These are phyloP conservation scores for Norana najaformis DNA, from an alignment of 2,888 invertebrate genomes.

Conservation along the genomic window DNA sequence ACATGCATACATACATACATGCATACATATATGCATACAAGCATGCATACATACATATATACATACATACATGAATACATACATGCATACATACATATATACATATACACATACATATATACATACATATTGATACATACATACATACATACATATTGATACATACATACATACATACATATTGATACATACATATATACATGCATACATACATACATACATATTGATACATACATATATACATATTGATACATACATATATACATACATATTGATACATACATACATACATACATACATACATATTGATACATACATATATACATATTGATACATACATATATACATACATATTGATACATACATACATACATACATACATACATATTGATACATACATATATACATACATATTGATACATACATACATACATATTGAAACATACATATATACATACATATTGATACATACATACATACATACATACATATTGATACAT, in stretches of 20 bases:
- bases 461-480: background rate
- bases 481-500: background rate
- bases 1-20: conserved; percentile 6
- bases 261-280: conserved; percentile 29
- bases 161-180: background rate
- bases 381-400: too few relatives aligned
- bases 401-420: conserved; percentile 8
- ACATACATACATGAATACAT: conserved; percentile 17
- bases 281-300: conserved; percentile 26
- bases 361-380: too few relatives aligned
- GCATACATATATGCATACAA: conserved; percentile 18
- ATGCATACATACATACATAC: conserved; percentile 9
- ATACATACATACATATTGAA: conserved; percentile 24
- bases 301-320: conserved; percentile 24
- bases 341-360: too few relatives aligned
- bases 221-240: conserved; percentile 26
- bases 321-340: background rate
- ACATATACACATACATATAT: too few relatives aligned
- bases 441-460: conserved; percentile 14
- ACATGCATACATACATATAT: background rate
- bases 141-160: background rate
- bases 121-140: background rate
- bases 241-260: conserved; percentile 28
- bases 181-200: conserved; percentile 16
- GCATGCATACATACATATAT: conserved; percentile 28